Evolutionary conservation across 2,888 invertebrate genomes (phyloP).

Genomic region (Dione vanillae): DNA sequence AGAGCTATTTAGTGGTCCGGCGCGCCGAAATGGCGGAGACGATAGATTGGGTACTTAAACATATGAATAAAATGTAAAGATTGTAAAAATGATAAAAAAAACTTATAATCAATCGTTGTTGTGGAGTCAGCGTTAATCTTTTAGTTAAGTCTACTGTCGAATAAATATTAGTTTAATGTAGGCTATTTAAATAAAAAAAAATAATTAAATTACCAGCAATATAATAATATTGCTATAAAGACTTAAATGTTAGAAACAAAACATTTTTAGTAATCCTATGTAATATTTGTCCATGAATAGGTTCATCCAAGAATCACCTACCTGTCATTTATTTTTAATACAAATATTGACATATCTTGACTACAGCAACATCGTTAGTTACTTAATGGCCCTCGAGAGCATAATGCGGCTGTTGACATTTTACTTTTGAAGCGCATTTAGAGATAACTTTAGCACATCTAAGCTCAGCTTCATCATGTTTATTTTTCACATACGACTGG

Average conservation of each 20-base stretch:
- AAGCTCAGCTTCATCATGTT: slow-evolving; percentile 65
- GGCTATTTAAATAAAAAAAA: neutral
- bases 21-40: slow-evolving; percentile 36
- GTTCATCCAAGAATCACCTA: slow-evolving; percentile 9
- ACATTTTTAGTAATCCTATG: neutral
- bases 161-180: neutral
- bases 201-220: neutral
- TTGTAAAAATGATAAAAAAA: neutral
- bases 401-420: slow-evolving; percentile 76
- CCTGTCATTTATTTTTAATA: slow-evolving; percentile 26
- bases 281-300: neutral
- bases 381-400: slow-evolving; percentile 65
- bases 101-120: neutral
- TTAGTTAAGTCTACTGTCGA: neutral
- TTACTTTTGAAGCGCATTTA: slow-evolving; percentile 69
- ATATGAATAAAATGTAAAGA: neutral
- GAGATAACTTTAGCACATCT: slow-evolving; percentile 80
- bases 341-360: slow-evolving; percentile 32
- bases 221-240: neutral
- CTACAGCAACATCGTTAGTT: slow-evolving; percentile 57
- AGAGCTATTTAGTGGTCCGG: slow-evolving; percentile 54
- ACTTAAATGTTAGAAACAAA: neutral
- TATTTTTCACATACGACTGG: slow-evolving; percentile 74
- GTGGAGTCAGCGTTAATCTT: neutral
- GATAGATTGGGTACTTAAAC: slow-evolving; percentile 16